These are phyloP conservation scores for Drosophila orosa DNA, from an alignment of 1,140 invertebrate genomes.

Conservation along the genomic window DNA sequence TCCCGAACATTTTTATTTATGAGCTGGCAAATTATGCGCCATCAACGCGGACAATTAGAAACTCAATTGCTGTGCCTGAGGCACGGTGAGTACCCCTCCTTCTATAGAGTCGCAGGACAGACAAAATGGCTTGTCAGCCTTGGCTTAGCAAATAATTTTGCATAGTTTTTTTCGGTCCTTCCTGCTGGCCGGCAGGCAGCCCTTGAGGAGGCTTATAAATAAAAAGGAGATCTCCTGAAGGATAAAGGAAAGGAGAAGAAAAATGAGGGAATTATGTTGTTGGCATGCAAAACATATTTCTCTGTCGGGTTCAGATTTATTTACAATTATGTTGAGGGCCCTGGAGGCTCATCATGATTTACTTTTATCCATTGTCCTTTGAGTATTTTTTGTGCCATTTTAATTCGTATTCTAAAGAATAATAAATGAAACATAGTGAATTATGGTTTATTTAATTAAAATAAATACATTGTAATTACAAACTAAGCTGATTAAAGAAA, in stretches of 20 bases:
- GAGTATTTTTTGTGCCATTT: neutral
- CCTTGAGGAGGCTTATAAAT: slow-evolving; percentile 8
- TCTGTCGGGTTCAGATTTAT: slow-evolving; percentile 6
- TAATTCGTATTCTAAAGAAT: neutral
- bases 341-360: neutral
- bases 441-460: neutral
- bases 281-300: slow-evolving; percentile 1
- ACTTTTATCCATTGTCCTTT: neutral
- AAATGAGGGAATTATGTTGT: slow-evolving; percentile 12
- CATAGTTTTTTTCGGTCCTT: slow-evolving; percentile 29
- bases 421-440: neutral
- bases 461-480: neutral
- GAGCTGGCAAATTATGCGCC: slow-evolving; percentile 74
- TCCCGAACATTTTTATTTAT: slow-evolving; percentile 66
- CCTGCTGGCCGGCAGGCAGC: neutral
- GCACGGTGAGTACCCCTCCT: slow-evolving; percentile 4
- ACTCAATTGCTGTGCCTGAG: slow-evolving; percentile 50
- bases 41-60: slow-evolving; percentile 66
- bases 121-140: slow-evolving; percentile 19
- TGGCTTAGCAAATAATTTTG: slow-evolving; percentile 48
- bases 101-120: neutral
- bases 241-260: slow-evolving; percentile 14
- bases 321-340: slow-evolving; percentile 7
- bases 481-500: neutral
- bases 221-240: slow-evolving; percentile 7